Percentiles rank a stretch among this genome's conserved stretches.
Evolutionary conservation across 2,797 vertebrate genomes (phyloP).

Genomic region (Enteromius thamalakanensis): DNA sequence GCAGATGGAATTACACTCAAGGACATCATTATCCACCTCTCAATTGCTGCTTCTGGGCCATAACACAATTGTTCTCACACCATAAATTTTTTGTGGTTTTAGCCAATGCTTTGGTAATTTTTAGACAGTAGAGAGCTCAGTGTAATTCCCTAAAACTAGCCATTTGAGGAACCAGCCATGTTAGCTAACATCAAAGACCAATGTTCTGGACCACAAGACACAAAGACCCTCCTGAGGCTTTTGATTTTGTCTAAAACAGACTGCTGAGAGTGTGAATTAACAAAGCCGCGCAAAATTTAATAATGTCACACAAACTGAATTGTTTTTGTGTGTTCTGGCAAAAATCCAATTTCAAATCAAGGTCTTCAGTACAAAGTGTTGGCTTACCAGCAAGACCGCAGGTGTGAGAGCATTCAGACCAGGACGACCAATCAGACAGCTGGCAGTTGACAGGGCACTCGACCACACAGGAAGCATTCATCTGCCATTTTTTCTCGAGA

Average conservation of each 20-base stretch:
- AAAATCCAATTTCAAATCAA: background rate
- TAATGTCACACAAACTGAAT: conserved; percentile 5
- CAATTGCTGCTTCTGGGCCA: conserved; percentile 52
- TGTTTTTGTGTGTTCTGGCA: background rate
- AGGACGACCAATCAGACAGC: conserved; percentile 92
- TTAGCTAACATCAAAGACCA: conserved; percentile 29
- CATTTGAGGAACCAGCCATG: conserved; percentile 30
- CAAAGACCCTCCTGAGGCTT: conserved; percentile 31
- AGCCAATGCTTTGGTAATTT: conserved; percentile 43
- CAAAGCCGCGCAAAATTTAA: conserved; percentile 7
- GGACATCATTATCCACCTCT: conserved; percentile 62
- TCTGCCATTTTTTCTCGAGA: conserved; percentile 93
- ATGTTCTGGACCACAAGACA: conserved; percentile 21
- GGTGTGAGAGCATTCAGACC: conserved; percentile 92
- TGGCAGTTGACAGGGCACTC: conserved; percentile 98
- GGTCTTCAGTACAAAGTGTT: background rate
- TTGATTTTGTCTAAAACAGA: conserved; percentile 2
- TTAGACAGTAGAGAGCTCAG: conserved; percentile 30
- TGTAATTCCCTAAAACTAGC: conserved; percentile 26
- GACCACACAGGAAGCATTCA: conserved; percentile 91
- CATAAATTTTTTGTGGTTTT: conserved; percentile 60
- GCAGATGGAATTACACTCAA: conserved; percentile 67
- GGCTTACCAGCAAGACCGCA: conserved; percentile 89
- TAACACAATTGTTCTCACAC: conserved; percentile 54
- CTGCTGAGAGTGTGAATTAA: conserved; percentile 31